Evolutionary conservation across 2,113 vertebrate species (phyloP).

Genomic region (Eulacestoma nigropectus): DNA sequence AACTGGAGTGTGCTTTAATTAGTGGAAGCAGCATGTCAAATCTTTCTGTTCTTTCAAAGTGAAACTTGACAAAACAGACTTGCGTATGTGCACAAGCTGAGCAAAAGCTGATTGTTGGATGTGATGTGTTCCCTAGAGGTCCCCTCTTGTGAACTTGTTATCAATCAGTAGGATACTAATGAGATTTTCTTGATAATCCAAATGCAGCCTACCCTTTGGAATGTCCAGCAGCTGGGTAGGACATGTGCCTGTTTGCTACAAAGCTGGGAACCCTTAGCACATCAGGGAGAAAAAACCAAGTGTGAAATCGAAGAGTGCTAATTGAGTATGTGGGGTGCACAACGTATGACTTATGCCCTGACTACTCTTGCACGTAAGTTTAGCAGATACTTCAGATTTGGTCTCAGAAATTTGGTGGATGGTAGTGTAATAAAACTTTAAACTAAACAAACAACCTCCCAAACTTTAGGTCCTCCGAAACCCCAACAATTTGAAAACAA

Average conservation of each 20-base stretch:
- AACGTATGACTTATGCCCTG: not conserved
- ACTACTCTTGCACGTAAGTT: fast-evolving
- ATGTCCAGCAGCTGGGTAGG: not conserved
- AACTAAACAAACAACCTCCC: not conserved
- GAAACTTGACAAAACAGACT: not conserved
- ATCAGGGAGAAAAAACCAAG: fast-evolving
- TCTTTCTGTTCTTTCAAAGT: not conserved
- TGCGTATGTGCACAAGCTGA: not conserved
- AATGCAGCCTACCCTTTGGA: not conserved
- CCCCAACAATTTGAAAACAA: fast-evolving
- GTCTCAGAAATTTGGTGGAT: not conserved
- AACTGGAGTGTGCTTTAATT: not conserved
- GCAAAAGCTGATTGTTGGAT: not conserved
- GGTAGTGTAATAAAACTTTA: not conserved
- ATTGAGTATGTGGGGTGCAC: not conserved
- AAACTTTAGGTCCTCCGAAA: not conserved
- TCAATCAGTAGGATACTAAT: not conserved
- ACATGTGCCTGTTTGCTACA: not conserved
- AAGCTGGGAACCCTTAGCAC: not conserved
- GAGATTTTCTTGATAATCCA: not conserved
- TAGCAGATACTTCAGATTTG: not conserved
- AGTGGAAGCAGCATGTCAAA: not conserved
- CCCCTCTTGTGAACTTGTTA: not conserved
- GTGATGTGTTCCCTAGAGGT: not conserved
- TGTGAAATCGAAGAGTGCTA: not conserved